Conservation (phyloP, 2,113 vertebrate genomes). For the Hucho hucho region DNA sequence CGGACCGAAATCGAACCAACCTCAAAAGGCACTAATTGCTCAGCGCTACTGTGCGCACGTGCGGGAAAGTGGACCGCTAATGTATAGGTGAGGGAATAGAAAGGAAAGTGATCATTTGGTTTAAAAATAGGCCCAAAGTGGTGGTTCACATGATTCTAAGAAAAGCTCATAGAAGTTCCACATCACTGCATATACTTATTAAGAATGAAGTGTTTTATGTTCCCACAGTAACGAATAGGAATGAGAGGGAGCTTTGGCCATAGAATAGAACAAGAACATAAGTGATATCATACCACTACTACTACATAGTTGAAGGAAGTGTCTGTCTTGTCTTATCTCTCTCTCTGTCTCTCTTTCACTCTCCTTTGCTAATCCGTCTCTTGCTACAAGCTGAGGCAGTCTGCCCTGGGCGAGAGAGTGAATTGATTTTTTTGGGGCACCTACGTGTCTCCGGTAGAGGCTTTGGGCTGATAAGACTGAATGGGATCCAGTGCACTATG, state of each 20-base stretch:
- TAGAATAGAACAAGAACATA: background rate
- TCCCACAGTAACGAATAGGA: background rate
- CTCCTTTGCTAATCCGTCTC: background rate
- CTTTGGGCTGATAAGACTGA: constrained; percentile 12
- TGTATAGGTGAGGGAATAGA: constrained; percentile 13
- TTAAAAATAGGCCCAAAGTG: background rate
- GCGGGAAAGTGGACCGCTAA: too few relatives aligned
- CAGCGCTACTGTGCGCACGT: too few relatives aligned
- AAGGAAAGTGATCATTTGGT: constrained; percentile 13
- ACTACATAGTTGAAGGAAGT: background rate
- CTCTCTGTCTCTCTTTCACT: background rate
- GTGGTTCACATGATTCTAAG: background rate
- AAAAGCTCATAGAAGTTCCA: background rate
- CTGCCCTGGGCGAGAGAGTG: background rate
- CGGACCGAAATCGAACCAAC: too few relatives aligned
- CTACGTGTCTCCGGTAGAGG: background rate
- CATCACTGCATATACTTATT: background rate
- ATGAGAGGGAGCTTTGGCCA: background rate
- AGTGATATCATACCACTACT: background rate
- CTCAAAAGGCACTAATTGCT: too few relatives aligned
- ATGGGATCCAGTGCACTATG: background rate
- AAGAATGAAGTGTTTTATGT: background rate
- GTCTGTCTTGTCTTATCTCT: background rate
- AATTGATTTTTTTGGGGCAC: background rate
- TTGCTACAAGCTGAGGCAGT: background rate